Evolutionary conservation across 2,113 vertebrate genomes (phyloP).

Genomic region (Coturnix japonica): DNA sequence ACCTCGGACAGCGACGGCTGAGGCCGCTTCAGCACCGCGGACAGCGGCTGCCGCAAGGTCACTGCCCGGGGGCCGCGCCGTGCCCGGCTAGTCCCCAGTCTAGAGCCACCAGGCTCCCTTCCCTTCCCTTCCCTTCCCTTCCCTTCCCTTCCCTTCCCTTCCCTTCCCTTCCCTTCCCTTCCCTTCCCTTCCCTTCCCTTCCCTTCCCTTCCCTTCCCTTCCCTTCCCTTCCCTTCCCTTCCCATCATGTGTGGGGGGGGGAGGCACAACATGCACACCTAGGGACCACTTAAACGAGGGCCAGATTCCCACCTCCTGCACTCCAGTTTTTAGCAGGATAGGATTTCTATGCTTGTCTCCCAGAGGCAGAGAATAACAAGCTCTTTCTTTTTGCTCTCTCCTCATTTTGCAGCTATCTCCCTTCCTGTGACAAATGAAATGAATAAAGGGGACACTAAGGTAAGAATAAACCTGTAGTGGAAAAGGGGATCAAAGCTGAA

Average conservation of each 20-base stretch:
- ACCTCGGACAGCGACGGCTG: constrained; percentile 47
- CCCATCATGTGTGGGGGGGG: neutral
- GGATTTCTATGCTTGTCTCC: neutral
- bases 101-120: neutral
- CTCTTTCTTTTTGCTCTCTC: neutral
- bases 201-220: neutral
- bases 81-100: neutral
- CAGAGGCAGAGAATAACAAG: neutral
- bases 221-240: too few relatives aligned
- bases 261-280: neutral
- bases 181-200: neutral
- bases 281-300: neutral
- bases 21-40: constrained; percentile 61
- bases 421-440: constrained; percentile 76
- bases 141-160: neutral
- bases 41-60: constrained; percentile 63
- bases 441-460: constrained; percentile 80
- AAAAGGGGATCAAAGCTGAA: neutral
- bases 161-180: neutral
- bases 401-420: constrained; percentile 67
- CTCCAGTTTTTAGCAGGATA: neutral
- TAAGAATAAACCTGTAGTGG: constrained; percentile 56
- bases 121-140: too few relatives aligned
- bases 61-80: neutral
- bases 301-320: neutral